Percentiles rank a stretch among this genome's conserved stretches.
Evolutionary conservation across 2,797 vertebrate species (phyloP).

Genomic region (Cirrhinus mrigala): DNA sequence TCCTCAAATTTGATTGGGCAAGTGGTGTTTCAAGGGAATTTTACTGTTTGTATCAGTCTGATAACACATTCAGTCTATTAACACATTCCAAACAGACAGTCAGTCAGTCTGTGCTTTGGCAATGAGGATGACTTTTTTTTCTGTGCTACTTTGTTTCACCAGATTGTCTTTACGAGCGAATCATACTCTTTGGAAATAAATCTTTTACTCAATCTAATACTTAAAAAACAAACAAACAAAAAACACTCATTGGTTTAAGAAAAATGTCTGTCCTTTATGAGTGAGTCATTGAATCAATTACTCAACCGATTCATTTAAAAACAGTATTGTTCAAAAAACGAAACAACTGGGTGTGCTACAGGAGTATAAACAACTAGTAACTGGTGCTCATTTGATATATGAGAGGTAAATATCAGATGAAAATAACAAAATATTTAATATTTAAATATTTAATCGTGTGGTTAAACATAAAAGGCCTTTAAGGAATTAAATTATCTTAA

Average conservation of each 20-base stretch:
- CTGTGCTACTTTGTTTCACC: not conserved
- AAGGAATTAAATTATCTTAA: not conserved
- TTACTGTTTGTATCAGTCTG: not conserved
- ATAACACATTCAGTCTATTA: not conserved
- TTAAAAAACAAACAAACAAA: too few relatives aligned
- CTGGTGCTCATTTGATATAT: not conserved
- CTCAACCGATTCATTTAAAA: not conserved
- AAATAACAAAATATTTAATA: not conserved
- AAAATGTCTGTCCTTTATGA: not conserved
- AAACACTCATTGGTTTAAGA: not conserved
- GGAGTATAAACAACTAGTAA: not conserved
- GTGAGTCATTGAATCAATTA: not conserved
- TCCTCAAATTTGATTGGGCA: not conserved
- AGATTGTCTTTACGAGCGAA: not conserved
- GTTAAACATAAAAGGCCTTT: not conserved
- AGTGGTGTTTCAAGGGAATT: not conserved
- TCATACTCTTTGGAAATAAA: not conserved
- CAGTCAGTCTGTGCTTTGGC: not conserved
- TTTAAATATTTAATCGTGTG: not conserved
- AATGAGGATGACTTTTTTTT: not conserved
- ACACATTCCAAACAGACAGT: not conserved
- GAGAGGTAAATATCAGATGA: not conserved
- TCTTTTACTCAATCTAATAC: not conserved
- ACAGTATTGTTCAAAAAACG: not conserved
- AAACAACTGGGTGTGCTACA: not conserved